Evolutionary conservation across 2,888 invertebrate species (phyloP).

Genomic region (Tenthredo distinguenda): DNA sequence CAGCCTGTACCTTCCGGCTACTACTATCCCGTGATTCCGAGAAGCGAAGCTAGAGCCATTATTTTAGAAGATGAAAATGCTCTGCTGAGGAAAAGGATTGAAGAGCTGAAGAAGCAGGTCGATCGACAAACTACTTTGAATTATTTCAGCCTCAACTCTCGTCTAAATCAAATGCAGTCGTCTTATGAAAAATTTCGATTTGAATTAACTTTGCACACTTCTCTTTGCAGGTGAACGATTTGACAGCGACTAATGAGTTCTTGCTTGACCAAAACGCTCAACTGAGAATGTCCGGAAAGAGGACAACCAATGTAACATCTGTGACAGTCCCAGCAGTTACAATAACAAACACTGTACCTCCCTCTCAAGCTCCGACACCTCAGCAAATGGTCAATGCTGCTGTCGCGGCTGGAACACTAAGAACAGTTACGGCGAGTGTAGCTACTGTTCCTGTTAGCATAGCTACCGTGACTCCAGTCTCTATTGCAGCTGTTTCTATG

Average conservation of each 20-base stretch:
- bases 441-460: conserved; percentile 83
- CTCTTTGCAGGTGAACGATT: conserved; percentile 81
- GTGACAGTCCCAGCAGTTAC: conserved; percentile 83
- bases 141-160: background rate
- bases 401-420: conserved; percentile 76
- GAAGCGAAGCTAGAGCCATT: conserved; percentile 77
- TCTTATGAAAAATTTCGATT: background rate
- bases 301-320: conserved; percentile 79
- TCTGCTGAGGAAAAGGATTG: conserved; percentile 84
- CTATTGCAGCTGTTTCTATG: conserved; percentile 81
- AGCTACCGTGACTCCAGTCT: conserved; percentile 82
- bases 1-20: conserved; percentile 72
- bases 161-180: background rate
- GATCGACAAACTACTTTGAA: conserved; percentile 55
- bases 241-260: conserved; percentile 89
- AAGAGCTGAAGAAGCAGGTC: conserved; percentile 86
- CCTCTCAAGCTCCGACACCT: conserved; percentile 78
- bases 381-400: conserved; percentile 78
- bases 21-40: conserved; percentile 75
- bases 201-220: background rate
- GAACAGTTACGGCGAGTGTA: conserved; percentile 82
- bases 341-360: conserved; percentile 80
- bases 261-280: conserved; percentile 89
- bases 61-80: conserved; percentile 85
- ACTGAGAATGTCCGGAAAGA: conserved; percentile 82